These are phyloP conservation scores for Sturmia bella DNA, from an alignment of 2,888 invertebrate genomes.

Conservation along the genomic window DNA sequence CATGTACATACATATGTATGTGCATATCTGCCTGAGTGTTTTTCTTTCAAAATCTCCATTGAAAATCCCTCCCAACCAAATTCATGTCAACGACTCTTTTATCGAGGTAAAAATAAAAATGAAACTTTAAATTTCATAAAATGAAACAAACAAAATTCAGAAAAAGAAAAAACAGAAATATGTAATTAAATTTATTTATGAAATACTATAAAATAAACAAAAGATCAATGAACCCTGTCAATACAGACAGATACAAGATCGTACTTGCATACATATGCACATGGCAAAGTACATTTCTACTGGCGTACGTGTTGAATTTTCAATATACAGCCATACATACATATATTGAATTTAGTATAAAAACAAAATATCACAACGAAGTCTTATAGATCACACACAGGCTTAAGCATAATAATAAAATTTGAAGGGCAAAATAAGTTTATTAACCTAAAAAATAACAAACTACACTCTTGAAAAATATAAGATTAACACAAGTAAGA, in stretches of 20 bases:
- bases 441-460: slow-evolving; percentile 63
- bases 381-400: slow-evolving; percentile 40
- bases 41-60: slow-evolving; percentile 14
- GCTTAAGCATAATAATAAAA: not conserved
- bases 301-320: too few relatives aligned
- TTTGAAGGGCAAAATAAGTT: slow-evolving; percentile 65
- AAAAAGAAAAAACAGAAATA: slow-evolving; percentile 11
- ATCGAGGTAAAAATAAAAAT: slow-evolving; percentile 67
- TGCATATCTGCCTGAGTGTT: too few relatives aligned
- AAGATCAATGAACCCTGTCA: slow-evolving; percentile 59
- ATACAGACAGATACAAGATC: slow-evolving; percentile 1
- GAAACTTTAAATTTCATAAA: slow-evolving; percentile 60
- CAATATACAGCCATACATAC: too few relatives aligned
- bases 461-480: slow-evolving; percentile 11
- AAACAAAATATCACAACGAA: slow-evolving; percentile 31
- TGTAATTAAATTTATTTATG: slow-evolving; percentile 59
- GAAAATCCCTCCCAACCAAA: not conserved
- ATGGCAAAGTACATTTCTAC: slow-evolving; percentile 13
- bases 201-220: slow-evolving; percentile 51
- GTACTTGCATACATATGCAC: slow-evolving; percentile 1
- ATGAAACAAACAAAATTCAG: slow-evolving; percentile 18
- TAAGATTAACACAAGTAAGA: slow-evolving; percentile 5
- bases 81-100: slow-evolving; percentile 60
- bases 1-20: too few relatives aligned
- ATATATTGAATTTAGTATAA: not conserved